Percentiles rank a stretch among this genome's conserved stretches.
Conservation (phyloP, 2,113 vertebrate species). For the Odontesthes bonariensis region DNA sequence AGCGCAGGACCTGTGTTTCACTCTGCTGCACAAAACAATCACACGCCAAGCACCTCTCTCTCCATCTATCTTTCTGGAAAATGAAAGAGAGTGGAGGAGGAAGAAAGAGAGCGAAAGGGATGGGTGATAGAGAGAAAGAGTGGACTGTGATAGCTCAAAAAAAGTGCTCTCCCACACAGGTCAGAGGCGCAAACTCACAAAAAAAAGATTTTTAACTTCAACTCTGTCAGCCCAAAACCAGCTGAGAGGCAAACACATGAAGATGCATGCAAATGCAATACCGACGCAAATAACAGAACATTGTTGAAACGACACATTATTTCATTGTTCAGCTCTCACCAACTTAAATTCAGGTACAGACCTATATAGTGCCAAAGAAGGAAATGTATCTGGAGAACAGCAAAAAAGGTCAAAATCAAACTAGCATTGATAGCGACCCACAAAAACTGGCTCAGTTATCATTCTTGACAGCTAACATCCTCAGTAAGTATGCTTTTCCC, state of each 20-base stretch:
- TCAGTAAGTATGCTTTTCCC: too few species aligned
- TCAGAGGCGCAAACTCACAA: conserved; percentile 26
- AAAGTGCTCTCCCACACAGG: conserved; percentile 63
- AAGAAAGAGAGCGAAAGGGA: conserved; percentile 7
- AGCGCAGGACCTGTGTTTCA: conserved; percentile 35
- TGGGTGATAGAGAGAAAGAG: conserved; percentile 13
- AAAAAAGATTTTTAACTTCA: conserved; percentile 25
- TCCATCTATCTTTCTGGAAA: conserved; percentile 16
- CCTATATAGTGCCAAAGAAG: not conserved
- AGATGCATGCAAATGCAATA: not conserved
- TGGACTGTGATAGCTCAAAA: conserved; percentile 47
- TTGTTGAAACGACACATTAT: not conserved
- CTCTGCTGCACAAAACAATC: conserved; percentile 69
- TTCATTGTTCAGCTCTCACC: not conserved
- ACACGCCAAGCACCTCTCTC: conserved; percentile 19
- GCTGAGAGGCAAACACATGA: conserved; percentile 1
- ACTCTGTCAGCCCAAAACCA: conserved; percentile 4
- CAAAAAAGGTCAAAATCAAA: too few species aligned
- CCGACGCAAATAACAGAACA: not conserved
- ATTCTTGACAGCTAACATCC: too few species aligned
- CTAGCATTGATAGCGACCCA: too few species aligned
- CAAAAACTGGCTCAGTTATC: too few species aligned
- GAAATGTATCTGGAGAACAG: too few species aligned
- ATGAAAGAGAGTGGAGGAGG: conserved; percentile 44
- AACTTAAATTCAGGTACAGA: not conserved